These are phyloP conservation scores for Girardia tigrina DNA, from an alignment of 2,888 invertebrate genomes.

Conservation along the genomic window DNA sequence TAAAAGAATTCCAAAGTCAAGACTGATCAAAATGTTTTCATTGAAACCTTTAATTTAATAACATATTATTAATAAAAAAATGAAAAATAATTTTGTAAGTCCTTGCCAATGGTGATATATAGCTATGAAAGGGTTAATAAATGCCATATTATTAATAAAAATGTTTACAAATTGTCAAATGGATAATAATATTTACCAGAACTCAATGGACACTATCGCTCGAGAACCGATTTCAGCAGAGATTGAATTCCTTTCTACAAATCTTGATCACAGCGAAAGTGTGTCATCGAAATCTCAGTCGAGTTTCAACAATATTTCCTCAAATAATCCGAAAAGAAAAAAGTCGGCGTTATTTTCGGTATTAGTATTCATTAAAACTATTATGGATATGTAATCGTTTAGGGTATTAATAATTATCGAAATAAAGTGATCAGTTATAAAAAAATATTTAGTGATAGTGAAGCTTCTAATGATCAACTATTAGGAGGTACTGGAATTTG, in stretches of 20 bases:
- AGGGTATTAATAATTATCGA: conserved; percentile 2
- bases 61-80: no score
- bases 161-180: no score
- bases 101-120: no score
- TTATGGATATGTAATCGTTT: neutral
- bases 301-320: conserved; percentile 1
- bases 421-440: conserved; percentile 2
- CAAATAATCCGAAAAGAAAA: neutral
- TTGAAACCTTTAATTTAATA: no score
- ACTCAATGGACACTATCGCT: conserved; percentile 3
- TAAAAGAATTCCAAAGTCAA: no score
- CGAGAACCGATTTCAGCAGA: neutral
- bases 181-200: no score
- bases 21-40: no score
- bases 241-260: neutral
- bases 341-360: neutral
- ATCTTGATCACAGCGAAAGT: conserved; percentile 13
- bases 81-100: no score
- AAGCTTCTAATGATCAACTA: neutral
- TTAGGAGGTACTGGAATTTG: neutral
- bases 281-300: conserved; percentile 10
- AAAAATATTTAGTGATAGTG: conserved; percentile 12
- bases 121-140: no score
- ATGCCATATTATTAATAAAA: no score
- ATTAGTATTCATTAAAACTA: neutral